phyloP scores from a whole-genome alignment of 2,888 invertebrate species.

The Scaptodrosophila latifasciaeformis region DNA sequence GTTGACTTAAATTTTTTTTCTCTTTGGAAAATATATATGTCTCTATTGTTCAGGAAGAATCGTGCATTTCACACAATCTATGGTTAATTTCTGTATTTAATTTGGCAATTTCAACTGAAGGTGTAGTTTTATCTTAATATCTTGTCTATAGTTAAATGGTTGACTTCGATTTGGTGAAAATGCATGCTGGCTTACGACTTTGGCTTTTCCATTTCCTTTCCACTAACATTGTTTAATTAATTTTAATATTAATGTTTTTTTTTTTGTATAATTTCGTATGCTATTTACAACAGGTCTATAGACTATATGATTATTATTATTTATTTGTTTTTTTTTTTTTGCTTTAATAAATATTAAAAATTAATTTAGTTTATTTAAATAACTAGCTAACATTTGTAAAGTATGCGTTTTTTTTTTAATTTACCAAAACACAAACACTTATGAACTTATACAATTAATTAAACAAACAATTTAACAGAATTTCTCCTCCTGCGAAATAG shows the following conservation, averaged over 20 bases:
- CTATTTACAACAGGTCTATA: conserved; percentile 65
- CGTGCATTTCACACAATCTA: neutral
- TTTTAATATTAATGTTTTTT: conserved; percentile 28
- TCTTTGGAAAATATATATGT: conserved; percentile 1
- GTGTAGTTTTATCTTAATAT: too few species aligned
- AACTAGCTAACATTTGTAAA: conserved; percentile 63
- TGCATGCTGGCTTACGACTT: conserved; percentile 66
- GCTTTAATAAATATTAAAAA: conserved; percentile 27
- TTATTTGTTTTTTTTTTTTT: conserved; percentile 8
- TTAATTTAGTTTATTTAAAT: conserved; percentile 57
- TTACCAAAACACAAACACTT: conserved; percentile 30
- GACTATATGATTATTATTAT: conserved; percentile 44
- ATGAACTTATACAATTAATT: conserved; percentile 39
- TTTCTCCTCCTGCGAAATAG: too few species aligned
- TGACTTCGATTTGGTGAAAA: conserved; percentile 50
- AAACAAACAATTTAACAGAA: conserved; percentile 57
- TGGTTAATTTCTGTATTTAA: too few species aligned
- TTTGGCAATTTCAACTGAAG: too few species aligned
- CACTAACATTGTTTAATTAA: conserved; percentile 31
- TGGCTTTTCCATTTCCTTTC: conserved; percentile 41
- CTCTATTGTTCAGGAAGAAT: conserved; percentile 43
- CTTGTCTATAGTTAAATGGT: too few species aligned
- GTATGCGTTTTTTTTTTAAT: conserved; percentile 5
- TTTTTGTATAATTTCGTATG: conserved; percentile 38
- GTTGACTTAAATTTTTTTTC: neutral